Evolutionary conservation across 2,113 vertebrate species (phyloP), one percentile per base, ranked within the genome.

Genomic region (Acrocephalus arundinaceus): DNA sequence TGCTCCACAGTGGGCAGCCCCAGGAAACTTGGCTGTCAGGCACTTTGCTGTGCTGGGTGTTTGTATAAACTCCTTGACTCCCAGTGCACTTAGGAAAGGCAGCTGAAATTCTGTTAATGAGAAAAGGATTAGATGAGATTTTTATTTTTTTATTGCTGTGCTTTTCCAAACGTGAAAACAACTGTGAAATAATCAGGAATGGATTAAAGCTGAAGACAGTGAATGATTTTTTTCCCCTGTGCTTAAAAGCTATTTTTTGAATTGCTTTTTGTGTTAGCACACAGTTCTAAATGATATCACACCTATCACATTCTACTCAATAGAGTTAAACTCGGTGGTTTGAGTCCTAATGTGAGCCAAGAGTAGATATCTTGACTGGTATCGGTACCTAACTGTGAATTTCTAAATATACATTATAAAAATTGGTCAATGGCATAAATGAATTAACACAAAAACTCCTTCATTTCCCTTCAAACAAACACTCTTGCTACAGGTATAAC

Each of bases 51-150:
- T 12, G 30, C 59, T 51, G 25, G 7, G 17, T 96, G 21, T 95
- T 96, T 96, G 51, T 35, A 74, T 37, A 71, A 95, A 92, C 85
- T 91, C 82, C 35, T 84, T 88, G 87, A 86, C 82, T 84, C 79
- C 37, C 68, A 25, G 15, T 28, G 48, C 57, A 67, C 65, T 86
- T 33, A 65, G 66, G 57, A 48, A 85, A 87, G 58, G 66, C 46
- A 63, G 30, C 31, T 89, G 65, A 89, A 91, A 22, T 59, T 93
- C 68, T 57, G 37, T 13, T 89, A 48, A 78, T 72, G 77, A 67
- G 57, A 72, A 85, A 85, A 87, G 17, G 65, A 81, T 87, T 74
- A 72, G n/a, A 78, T 35, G 52, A 43, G 30, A 2, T 28, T 13
- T 45, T 35, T 39, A 37, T 31, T 66, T n/a, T 22, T 35, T 28